A percentile compares a stretch with the other conserved stretches of the same genome.
These are phyloP conservation scores for Eupsittula cactorum DNA, from an alignment of 2,113 vertebrate species.

Conservation along the genomic window DNA sequence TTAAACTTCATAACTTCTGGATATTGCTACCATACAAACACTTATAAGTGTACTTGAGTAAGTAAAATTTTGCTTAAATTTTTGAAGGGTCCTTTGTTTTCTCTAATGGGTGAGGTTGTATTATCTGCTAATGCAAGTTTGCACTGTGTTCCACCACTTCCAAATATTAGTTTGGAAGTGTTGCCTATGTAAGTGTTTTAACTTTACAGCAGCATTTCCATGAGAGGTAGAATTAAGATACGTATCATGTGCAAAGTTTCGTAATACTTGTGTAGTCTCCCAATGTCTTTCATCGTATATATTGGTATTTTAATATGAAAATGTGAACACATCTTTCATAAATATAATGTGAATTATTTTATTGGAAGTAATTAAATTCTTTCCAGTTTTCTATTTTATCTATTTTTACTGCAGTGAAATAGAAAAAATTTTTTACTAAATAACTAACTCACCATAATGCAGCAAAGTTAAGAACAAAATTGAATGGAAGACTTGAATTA, in stretches of 20 bases:
- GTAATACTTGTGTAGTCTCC: rapidly evolving
- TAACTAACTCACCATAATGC: not conserved
- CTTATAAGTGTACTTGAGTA: not conserved
- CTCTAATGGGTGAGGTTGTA: not conserved
- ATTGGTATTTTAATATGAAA: not conserved
- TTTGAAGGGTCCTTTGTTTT: not conserved
- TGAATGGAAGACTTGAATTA: not conserved
- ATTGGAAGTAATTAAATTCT: not conserved
- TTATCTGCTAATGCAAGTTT: not conserved
- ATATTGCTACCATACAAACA: not conserved
- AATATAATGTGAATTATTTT: not conserved
- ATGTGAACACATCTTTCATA: not conserved
- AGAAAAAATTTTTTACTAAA: not conserved
- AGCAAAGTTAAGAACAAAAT: not conserved
- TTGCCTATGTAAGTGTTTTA: not conserved
- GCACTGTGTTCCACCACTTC: not conserved
- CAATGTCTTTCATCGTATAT: not conserved
- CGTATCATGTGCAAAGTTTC: not conserved
- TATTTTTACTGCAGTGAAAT: not conserved
- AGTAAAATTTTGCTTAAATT: not conserved
- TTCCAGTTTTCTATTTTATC: not conserved
- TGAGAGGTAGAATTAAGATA: not conserved
- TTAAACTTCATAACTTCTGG: not conserved
- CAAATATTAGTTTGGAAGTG: not conserved
- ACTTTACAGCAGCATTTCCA: not conserved